phyloP scores from a whole-genome alignment of 2,113 vertebrate genomes.

The Myrmophylax atrothorax region DNA sequence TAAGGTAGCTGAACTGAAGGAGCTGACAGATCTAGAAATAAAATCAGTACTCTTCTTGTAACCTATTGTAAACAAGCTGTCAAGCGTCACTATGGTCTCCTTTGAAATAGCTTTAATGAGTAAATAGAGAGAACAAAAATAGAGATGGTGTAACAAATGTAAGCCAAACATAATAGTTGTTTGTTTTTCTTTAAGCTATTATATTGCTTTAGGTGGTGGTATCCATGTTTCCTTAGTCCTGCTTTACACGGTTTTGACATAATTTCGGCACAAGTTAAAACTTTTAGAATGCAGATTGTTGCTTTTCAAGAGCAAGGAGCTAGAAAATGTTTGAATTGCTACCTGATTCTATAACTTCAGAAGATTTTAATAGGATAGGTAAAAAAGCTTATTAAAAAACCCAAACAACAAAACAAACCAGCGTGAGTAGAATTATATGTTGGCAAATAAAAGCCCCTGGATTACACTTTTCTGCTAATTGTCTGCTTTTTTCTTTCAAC shows the following conservation, averaged over 20 bases:
- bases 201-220: neutral
- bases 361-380: neutral
- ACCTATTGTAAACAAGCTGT: slow-evolving; percentile 35
- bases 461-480: neutral
- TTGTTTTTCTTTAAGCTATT: neutral
- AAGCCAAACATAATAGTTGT: neutral
- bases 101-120: slow-evolving; percentile 40
- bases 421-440: neutral
- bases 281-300: neutral
- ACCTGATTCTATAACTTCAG: neutral
- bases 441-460: neutral
- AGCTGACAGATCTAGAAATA: slow-evolving; percentile 18
- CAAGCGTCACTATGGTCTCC: neutral
- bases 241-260: neutral
- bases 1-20: slow-evolving; percentile 20
- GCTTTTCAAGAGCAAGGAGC: slow-evolving; percentile 26
- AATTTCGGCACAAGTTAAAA: neutral
- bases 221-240: neutral
- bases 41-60: slow-evolving; percentile 22
- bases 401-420: too few species aligned
- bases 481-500: neutral
- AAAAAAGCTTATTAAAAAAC: neutral
- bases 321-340: neutral
- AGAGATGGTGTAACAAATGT: neutral
- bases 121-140: slow-evolving; percentile 32